phyloP scores from a whole-genome alignment of 1,140 invertebrate genomes.

The Gonioctena quinquepunctata region DNA sequence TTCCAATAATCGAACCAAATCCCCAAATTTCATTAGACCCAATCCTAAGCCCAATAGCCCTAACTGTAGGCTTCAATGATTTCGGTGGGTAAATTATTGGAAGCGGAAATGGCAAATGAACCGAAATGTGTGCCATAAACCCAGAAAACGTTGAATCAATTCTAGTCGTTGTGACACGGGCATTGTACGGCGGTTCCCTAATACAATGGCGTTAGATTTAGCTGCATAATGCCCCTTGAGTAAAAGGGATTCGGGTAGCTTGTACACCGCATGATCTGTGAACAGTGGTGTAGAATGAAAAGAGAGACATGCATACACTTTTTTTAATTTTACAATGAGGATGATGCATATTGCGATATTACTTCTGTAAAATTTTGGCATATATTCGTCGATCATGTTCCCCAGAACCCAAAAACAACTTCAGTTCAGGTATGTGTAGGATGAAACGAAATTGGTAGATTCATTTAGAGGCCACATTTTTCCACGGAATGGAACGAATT shows the following conservation, averaged over 20 bases:
- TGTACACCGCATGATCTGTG: slow-evolving; percentile 17
- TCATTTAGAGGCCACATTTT: too few relatives aligned
- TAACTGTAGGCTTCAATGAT: background rate
- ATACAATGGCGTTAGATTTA: slow-evolving; percentile 23
- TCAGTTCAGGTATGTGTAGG: too few relatives aligned
- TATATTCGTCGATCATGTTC: too few relatives aligned
- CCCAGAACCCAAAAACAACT: too few relatives aligned
- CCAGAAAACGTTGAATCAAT: slow-evolving; percentile 19
- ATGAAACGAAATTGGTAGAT: too few relatives aligned
- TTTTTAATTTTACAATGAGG: too few relatives aligned
- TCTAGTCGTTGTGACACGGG: slow-evolving; percentile 7
- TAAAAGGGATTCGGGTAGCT: background rate
- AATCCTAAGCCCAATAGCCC: background rate
- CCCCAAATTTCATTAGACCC: background rate
- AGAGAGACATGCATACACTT: too few relatives aligned
- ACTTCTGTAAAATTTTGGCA: too few relatives aligned
- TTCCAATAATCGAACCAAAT: background rate
- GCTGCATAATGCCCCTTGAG: slow-evolving; percentile 11
- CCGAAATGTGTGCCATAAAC: background rate
- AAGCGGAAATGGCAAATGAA: background rate
- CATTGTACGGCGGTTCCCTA: slow-evolving; percentile 15
- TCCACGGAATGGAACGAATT: too few relatives aligned
- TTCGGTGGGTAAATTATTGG: background rate
- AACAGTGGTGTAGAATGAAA: too few relatives aligned
- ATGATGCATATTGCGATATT: too few relatives aligned